Evolutionary conservation across 2,797 vertebrate species (phyloP).

Genomic region (Mastacembelus armatus): DNA sequence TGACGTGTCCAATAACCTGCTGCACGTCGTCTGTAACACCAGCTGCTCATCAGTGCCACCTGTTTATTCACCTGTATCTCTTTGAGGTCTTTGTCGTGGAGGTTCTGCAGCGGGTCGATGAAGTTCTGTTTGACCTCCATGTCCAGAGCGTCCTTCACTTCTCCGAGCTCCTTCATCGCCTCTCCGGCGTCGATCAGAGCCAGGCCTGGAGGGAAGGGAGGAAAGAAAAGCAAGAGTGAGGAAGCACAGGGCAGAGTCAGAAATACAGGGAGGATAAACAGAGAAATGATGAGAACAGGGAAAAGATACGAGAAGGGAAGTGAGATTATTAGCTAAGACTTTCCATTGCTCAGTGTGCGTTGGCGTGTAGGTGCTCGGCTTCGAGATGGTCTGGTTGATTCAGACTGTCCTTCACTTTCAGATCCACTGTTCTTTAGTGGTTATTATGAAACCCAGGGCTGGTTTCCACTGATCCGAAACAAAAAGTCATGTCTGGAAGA

Average conservation of each 20-base stretch:
- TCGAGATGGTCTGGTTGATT: background rate
- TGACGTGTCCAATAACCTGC: background rate
- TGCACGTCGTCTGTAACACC: too few relatives aligned
- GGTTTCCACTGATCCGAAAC: background rate
- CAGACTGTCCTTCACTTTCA: background rate
- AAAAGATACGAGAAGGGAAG: too few relatives aligned
- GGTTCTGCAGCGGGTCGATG: constrained; percentile 95
- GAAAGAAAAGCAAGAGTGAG: background rate
- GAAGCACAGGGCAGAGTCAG: too few relatives aligned
- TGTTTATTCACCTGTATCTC: constrained; percentile 90
- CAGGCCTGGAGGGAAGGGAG: constrained; percentile 77
- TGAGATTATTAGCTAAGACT: background rate
- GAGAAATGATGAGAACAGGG: background rate
- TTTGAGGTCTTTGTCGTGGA: constrained; percentile 96
- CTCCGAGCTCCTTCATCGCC: constrained; percentile 91
- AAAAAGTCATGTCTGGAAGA: background rate
- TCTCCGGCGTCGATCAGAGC: constrained; percentile 91
- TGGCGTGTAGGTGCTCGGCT: background rate
- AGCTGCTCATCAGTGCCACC: too few relatives aligned
- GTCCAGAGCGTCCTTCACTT: constrained; percentile 94
- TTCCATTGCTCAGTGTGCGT: background rate
- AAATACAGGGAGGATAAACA: background rate
- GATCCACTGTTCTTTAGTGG: background rate
- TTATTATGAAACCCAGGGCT: background rate
- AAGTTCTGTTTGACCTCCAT: constrained; percentile 98